phyloP scores from a whole-genome alignment of 2,113 vertebrate species.

The Tychaedon coryphoeus region DNA sequence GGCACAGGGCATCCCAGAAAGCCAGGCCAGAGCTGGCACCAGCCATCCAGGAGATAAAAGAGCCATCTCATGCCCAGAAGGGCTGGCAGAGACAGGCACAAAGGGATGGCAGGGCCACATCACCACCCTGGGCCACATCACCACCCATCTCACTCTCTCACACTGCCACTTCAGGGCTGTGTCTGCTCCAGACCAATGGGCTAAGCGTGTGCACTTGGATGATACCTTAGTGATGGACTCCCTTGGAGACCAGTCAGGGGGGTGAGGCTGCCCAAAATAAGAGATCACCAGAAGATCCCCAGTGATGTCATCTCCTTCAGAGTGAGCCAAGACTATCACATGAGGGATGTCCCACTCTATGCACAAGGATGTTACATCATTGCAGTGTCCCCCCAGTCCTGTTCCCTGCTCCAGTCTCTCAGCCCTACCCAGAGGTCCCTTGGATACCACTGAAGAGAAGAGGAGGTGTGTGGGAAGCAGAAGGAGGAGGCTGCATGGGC shows the following conservation, averaged over 20 bases:
- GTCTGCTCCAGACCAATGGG: background rate
- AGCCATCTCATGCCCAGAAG: background rate
- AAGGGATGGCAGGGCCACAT: background rate
- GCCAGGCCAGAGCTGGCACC: background rate
- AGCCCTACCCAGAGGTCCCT: background rate
- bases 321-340: background rate
- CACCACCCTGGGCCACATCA: background rate
- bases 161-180: background rate
- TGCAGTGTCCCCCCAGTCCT: background rate
- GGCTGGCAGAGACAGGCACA: background rate
- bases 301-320: background rate
- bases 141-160: fast-evolving
- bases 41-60: background rate
- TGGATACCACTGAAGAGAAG: background rate
- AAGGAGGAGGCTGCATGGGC: background rate
- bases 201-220: fast-evolving
- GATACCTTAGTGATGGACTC: background rate
- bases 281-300: background rate
- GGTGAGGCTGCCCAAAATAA: background rate
- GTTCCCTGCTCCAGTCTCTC: background rate
- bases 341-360: background rate
- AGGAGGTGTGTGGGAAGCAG: background rate
- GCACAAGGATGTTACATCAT: background rate
- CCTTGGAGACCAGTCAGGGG: background rate
- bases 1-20: background rate